These are phyloP conservation scores for Coranthus polyacanthus DNA, from an alignment of 2,797 vertebrate species.

Conservation along the genomic window DNA sequence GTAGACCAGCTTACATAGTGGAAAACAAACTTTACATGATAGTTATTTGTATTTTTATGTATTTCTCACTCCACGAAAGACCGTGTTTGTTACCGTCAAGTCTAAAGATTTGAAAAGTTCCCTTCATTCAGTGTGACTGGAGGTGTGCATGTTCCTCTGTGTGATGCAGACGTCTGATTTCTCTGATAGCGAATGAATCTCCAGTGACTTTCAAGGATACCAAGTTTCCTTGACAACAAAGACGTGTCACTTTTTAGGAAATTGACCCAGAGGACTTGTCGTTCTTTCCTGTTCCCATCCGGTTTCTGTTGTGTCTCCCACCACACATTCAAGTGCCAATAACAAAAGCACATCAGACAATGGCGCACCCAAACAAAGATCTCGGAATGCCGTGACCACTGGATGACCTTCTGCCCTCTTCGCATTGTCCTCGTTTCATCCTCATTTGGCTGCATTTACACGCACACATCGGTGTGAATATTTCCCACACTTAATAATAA, in stretches of 20 bases:
- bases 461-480: not conserved
- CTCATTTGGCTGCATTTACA: not conserved
- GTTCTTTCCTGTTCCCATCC: slow-evolving; percentile 39
- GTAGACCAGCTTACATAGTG: slow-evolving; percentile 3
- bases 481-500: not conserved
- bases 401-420: slow-evolving; percentile 19
- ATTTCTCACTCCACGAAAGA: not conserved
- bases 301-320: slow-evolving; percentile 34
- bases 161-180: slow-evolving; percentile 10
- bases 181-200: slow-evolving; percentile 1
- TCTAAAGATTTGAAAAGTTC: slow-evolving; percentile 2
- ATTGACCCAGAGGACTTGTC: slow-evolving; percentile 31
- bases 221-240: slow-evolving; percentile 40
- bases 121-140: not conserved
- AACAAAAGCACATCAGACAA: slow-evolving; percentile 57
- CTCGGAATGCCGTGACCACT: slow-evolving; percentile 39
- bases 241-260: slow-evolving; percentile 24
- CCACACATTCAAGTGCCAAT: slow-evolving; percentile 18
- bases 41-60: too few relatives aligned
- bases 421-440: not conserved
- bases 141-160: not conserved
- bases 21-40: slow-evolving; percentile 14
- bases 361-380: slow-evolving; percentile 57
- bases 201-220: slow-evolving; percentile 24
- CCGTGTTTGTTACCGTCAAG: not conserved